A percentile compares a stretch with the other conserved stretches of the same genome.
phyloP scores from a whole-genome alignment of 2,797 vertebrate genomes.

The Triplophysa yarkandensis region DNA sequence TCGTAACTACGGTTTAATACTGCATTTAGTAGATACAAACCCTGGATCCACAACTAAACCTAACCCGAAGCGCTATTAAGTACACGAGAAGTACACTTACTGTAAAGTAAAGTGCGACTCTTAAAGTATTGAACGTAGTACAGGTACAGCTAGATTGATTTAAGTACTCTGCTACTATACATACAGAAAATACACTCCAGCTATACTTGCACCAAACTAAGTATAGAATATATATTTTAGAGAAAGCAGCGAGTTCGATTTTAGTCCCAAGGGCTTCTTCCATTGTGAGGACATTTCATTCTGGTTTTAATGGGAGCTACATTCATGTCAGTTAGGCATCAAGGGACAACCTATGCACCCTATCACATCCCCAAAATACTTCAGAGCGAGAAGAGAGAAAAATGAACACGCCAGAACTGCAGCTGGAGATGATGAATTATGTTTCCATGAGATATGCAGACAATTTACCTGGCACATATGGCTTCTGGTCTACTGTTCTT shows the following conservation, averaged over 20 bases:
- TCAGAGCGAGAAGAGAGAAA: slow-evolving; percentile 33
- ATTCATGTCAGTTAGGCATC: slow-evolving; percentile 52
- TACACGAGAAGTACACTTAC: too few species aligned
- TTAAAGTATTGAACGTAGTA: too few species aligned
- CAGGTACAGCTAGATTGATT: too few species aligned
- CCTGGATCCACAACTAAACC: too few species aligned
- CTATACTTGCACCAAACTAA: not conserved
- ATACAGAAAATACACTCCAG: too few species aligned
- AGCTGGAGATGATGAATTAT: slow-evolving; percentile 48
- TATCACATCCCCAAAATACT: slow-evolving; percentile 37
- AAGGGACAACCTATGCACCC: slow-evolving; percentile 49
- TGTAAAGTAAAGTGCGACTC: too few species aligned
- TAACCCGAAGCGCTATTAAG: too few species aligned
- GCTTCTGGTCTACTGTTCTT: slow-evolving; percentile 19
- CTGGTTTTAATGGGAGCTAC: slow-evolving; percentile 44
- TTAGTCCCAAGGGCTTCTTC: slow-evolving; percentile 29
- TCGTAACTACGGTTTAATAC: too few species aligned
- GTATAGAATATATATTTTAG: too few species aligned
- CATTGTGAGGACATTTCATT: slow-evolving; percentile 44
- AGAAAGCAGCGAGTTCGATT: not conserved
- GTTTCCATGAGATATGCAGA: slow-evolving; percentile 40
- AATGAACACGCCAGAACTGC: slow-evolving; percentile 44
- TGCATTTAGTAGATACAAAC: too few species aligned
- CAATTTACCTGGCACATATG: slow-evolving; percentile 36
- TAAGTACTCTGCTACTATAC: too few species aligned